Evolutionary conservation across 1,140 invertebrate genomes (phyloP).

Genomic region (Scaptomyza hsui): DNA sequence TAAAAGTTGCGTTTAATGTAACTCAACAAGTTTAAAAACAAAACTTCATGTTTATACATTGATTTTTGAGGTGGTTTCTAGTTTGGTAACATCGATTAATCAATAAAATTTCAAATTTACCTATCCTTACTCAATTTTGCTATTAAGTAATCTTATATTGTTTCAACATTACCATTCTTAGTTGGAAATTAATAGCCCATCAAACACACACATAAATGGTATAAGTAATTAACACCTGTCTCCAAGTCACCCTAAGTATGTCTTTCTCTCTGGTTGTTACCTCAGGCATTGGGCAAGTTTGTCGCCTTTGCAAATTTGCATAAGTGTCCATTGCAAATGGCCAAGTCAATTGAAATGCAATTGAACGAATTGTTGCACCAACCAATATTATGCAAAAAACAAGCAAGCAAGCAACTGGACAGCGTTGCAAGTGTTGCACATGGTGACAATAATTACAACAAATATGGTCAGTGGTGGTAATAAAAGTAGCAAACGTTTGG

Average conservation of each 20-base stretch:
- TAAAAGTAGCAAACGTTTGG: background rate
- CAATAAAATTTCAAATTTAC: no score
- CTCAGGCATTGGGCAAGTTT: constrained; percentile 40
- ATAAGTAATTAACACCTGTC: constrained; percentile 27
- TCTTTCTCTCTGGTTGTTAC: constrained; percentile 4
- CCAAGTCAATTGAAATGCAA: constrained; percentile 74
- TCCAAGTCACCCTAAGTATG: background rate
- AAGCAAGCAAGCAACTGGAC: constrained; percentile 46
- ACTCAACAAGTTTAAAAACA: no score
- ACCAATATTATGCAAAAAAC: constrained; percentile 64
- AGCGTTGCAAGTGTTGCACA: constrained; percentile 37
- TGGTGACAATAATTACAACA: constrained; percentile 33
- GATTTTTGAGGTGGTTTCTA: no score
- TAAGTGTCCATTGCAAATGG: constrained; percentile 63
- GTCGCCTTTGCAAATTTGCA: constrained; percentile 40
- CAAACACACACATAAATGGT: background rate
- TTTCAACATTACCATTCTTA: background rate
- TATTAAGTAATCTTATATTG: no score
- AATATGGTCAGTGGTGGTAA: background rate
- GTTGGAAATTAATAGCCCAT: constrained; percentile 1
- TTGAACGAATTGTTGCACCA: constrained; percentile 67
- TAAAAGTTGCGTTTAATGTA: no score
- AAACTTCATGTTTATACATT: no score
- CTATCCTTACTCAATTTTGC: no score
- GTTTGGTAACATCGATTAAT: no score